Conservation (phyloP, 2,888 invertebrate species). For the Hylaea fasciaria region DNA sequence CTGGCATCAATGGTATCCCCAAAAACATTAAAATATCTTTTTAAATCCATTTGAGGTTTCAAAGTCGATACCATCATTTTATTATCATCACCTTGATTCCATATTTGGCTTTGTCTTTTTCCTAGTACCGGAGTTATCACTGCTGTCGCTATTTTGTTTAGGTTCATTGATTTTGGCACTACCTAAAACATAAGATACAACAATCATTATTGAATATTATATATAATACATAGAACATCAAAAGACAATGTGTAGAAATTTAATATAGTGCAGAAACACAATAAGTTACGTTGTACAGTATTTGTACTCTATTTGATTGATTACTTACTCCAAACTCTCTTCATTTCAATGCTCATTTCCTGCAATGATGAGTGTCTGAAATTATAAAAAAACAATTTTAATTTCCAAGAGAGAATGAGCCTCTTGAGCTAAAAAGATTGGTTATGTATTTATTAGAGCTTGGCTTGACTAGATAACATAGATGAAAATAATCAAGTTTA, state of each 20-base stretch:
- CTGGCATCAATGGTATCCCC: no score
- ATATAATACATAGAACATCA: neutral
- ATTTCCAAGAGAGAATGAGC: no score
- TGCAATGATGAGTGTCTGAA: constrained; percentile 4
- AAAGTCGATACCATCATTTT: no score
- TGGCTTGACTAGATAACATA: neutral
- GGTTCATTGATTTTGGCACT: constrained; percentile 50
- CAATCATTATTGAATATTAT: neutral
- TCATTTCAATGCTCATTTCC: constrained; percentile 54
- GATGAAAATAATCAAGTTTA: no score
- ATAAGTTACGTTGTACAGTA: no score
- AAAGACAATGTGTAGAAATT: neutral
- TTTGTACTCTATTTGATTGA: no score
- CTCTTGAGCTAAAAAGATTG: no score
- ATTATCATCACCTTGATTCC: constrained; percentile 57
- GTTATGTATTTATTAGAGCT: neutral
- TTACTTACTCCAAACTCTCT: constrained; percentile 52
- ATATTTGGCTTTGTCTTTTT: constrained; percentile 65
- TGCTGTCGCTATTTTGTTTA: constrained; percentile 57
- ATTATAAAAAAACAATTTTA: neutral
- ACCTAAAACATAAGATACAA: constrained; percentile 38
- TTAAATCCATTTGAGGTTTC: no score
- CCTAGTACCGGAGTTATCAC: constrained; percentile 64
- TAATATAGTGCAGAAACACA: no score
- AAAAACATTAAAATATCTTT: no score